Base-by-base conservation (phyloP, 2,888 invertebrate genomes). In the Sepioteuthis lessoniana region DNA sequence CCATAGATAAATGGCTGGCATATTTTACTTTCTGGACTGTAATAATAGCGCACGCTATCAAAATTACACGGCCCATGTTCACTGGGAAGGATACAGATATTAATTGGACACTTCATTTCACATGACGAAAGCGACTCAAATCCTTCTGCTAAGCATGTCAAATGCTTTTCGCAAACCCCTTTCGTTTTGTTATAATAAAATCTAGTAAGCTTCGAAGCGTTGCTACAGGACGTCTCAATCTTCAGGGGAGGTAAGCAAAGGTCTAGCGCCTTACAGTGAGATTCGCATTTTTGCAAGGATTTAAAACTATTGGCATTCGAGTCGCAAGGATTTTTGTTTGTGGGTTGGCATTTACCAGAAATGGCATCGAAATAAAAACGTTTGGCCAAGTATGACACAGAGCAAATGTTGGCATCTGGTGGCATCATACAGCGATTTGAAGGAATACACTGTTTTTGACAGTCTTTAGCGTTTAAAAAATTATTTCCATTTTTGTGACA, bases 401-500 rank as follows among this genome's bases (percentile, higher is more conserved):
- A n/a, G 76, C 76, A 76, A 7, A n/a, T 76, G 76, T 76, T 76
- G n/a, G 31, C 31, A 28, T 76, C 31, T 13, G 31, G n/a, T 5
- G 1, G 7, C 76, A 76, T 28, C 0, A 8, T 28, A 31, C 76
- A 76, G 31, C 10, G 76, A 31, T n/a, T 76, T 13, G 31, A 10
- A 76, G 25, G 76, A 4, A 31, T 10, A n/a, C 76, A 76, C 13
- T 13, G 76, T 93, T 93, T 38, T 94, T 93, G 94, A 96, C 99
- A 99, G 93, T 98, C 98, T 95, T 98, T 98, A 90, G 98, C 97
- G 0, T 98, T 98, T 95, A 98, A 98, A 97, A 99, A 99, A 96
- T 98, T 98, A 97, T 99, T 99, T 94, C 98, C 98, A 97, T 99
- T 99, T 93, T 99, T 99, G 94, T 99, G 98, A 97, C 99, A 99